A percentile compares a stretch with the other conserved stretches of the same genome.
Evolutionary conservation across 2,888 invertebrate genomes (phyloP).

Genomic region (Drosophila barbarae): DNA sequence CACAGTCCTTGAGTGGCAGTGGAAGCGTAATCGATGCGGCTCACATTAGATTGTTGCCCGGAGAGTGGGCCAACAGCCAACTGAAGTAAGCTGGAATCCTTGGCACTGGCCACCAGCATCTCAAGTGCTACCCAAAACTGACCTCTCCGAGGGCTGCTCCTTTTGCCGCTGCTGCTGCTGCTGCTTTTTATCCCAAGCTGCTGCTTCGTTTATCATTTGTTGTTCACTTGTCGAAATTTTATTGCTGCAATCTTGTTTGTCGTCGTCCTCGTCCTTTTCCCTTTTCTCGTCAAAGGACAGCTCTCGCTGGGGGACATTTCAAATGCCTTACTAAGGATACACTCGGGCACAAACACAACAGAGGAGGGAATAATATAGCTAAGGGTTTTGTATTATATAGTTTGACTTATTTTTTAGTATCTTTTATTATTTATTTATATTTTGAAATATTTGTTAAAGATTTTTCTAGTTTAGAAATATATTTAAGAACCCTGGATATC

Average conservation of each 20-base stretch:
- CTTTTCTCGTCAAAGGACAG: constrained; percentile 44
- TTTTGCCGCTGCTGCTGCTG: constrained; percentile 8
- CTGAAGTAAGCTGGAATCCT: constrained; percentile 30
- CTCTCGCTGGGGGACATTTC: constrained; percentile 45
- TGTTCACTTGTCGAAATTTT: constrained; percentile 76
- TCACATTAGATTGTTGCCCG: constrained; percentile 54
- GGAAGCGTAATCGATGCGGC: constrained; percentile 69
- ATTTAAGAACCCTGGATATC: neutral
- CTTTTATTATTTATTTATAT: neutral
- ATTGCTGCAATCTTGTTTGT: constrained; percentile 76
- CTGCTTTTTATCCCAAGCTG: constrained; percentile 63
- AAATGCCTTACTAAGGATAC: constrained; percentile 36
- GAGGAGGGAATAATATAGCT: neutral
- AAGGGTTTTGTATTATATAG: neutral
- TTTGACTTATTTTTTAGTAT: neutral
- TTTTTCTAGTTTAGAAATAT: no score
- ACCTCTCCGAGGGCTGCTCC: constrained; percentile 28
- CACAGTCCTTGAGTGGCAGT: constrained; percentile 13
- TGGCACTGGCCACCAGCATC: constrained; percentile 49
- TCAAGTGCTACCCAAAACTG: constrained; percentile 51
- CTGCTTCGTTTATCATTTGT: constrained; percentile 75
- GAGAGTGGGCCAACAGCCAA: constrained; percentile 7
- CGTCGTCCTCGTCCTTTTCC: constrained; percentile 57
- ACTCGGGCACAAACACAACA: constrained; percentile 3
- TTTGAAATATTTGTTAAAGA: neutral